Base-by-base conservation (phyloP, 2,797 vertebrate species). In the Otolemur crassicaudatus region DNA sequence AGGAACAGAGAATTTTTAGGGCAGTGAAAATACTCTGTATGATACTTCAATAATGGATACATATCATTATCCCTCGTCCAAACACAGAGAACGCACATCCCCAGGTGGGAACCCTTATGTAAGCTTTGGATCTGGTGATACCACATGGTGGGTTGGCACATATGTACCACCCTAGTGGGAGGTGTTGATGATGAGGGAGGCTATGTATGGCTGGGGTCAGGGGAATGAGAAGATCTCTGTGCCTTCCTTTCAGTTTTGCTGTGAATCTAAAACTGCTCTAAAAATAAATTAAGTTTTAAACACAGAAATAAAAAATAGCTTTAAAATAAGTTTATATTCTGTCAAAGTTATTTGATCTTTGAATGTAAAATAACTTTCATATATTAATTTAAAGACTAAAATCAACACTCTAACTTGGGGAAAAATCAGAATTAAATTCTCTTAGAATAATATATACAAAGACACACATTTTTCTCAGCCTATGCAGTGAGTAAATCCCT, bases 381-480 rank as follows among this genome's bases (percentile, higher is more conserved):
- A 37, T 72, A 20, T 49, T 87, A 67, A 79, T 81, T 70, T 89
- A 67, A 82, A 82, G 46, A 73, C 31, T 79, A 31, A 84, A 46
- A 87, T 79, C 90, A 87, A 4, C 6, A 86, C 37, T 27, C 5
- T 17, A n/a, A 65, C 6, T 34, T 58, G 17, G 53, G 11, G 23
- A 23, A 29, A 34, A 77, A 40, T 61, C 43, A 70, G 31, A 91
- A 79, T 34, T 79, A 67, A 73, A 31, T 6, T 61, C 81, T 94
- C 58, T 65, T 49, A 70, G 65, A 91, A 80, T 22, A 72, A 84
- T n/a, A 79, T 75, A 34, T 37, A 12, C 16, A 92, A 90, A 79
- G 40, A 61, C 53, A 58, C 61, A 31, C 23, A 81, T 95, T 90
- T 92, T 94, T 91, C 43, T 93, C 60, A 80, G 49, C 31, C 61